Conservation (phyloP, 2,113 vertebrate species). For the Petroica traversi region DNA sequence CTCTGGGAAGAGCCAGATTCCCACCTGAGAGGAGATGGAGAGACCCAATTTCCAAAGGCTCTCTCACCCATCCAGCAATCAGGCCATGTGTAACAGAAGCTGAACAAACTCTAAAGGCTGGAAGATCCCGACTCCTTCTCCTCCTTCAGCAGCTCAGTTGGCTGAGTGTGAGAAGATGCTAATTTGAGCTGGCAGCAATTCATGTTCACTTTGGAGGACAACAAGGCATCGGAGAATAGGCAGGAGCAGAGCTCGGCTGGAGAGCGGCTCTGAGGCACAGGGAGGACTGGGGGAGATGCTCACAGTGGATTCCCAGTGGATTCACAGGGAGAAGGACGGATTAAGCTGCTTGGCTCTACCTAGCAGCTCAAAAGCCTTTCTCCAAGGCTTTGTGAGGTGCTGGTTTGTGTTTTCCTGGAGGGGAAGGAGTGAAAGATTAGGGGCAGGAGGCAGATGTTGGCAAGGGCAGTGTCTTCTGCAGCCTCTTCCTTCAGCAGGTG, state of each 20-base stretch:
- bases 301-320: fast-evolving
- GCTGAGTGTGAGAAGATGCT: neutral
- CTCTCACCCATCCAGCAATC: fast-evolving
- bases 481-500: neutral
- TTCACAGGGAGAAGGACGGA: neutral
- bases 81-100: neutral
- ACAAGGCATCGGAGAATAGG: neutral
- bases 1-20: fast-evolving
- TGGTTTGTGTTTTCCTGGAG: neutral
- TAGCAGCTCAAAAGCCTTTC: neutral
- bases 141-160: neutral
- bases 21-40: neutral
- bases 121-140: neutral
- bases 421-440: neutral
- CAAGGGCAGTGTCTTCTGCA: neutral
- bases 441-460: neutral
- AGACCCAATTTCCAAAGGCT: fast-evolving
- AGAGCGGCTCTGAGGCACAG: neutral
- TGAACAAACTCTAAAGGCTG: neutral
- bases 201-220: constrained; percentile 46
- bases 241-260: neutral
- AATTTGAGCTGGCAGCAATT: constrained; percentile 55
- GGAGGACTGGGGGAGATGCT: neutral
- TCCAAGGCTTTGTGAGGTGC: neutral
- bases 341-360: neutral